phyloP scores from a whole-genome alignment of 1,140 invertebrate species.

The Littorina saxatilis region DNA sequence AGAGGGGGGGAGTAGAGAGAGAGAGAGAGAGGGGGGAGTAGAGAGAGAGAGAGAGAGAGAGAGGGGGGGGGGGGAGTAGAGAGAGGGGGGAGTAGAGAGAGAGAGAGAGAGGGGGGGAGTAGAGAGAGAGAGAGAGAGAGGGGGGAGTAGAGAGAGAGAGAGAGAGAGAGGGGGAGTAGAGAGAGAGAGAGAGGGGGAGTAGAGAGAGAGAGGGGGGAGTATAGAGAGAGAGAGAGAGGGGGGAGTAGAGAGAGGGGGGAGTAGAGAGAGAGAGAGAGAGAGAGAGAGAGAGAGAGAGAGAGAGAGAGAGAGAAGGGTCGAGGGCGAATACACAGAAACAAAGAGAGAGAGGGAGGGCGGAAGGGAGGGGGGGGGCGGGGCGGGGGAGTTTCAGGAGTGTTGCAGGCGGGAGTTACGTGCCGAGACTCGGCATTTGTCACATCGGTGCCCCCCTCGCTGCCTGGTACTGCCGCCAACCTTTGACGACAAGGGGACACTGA shows the following conservation, averaged over 20 bases:
- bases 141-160: neutral
- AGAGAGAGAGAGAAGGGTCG: neutral
- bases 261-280: neutral
- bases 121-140: slow-evolving; percentile 6
- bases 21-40: neutral
- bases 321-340: neutral
- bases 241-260: neutral
- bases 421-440: too few species aligned
- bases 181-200: neutral
- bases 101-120: slow-evolving; percentile 1
- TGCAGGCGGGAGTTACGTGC: too few species aligned
- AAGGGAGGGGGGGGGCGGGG: neutral
- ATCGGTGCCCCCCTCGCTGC: too few species aligned
- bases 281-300: neutral
- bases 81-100: neutral
- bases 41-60: neutral
- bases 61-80: too few species aligned
- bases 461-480: too few species aligned
- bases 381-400: too few species aligned
- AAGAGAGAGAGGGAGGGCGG: neutral
- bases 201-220: neutral
- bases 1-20: too few species aligned
- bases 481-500: too few species aligned
- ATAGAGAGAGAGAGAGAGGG: neutral
- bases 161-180: neutral